These are phyloP conservation scores for Drosophila setosimentum DNA, from an alignment of 2,888 invertebrate species.

Conservation along the genomic window DNA sequence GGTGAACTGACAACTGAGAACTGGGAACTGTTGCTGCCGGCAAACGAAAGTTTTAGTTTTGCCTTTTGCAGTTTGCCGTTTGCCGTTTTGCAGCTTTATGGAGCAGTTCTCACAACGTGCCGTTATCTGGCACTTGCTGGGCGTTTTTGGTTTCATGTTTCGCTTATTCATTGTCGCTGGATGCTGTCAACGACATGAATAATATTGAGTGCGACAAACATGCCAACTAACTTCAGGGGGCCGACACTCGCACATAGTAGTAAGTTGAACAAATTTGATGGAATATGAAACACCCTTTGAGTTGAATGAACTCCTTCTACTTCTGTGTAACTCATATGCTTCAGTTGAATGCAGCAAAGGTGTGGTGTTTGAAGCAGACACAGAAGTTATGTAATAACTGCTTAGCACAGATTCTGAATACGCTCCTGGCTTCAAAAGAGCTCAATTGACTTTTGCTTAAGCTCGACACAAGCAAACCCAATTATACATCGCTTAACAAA, in stretches of 20 bases:
- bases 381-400: not conserved
- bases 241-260: not conserved
- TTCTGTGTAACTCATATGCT: not conserved
- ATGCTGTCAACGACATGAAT: constrained; percentile 72
- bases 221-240: constrained; percentile 12
- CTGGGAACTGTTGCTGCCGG: constrained; percentile 22
- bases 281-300: constrained; percentile 13
- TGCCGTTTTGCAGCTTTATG: constrained; percentile 40
- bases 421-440: not conserved
- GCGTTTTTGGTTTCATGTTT: constrained; percentile 67
- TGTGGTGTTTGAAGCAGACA: not conserved
- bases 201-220: constrained; percentile 52
- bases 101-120: constrained; percentile 65
- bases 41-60: constrained; percentile 46
- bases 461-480: not conserved
- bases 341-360: not conserved
- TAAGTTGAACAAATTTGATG: constrained; percentile 16
- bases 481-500: not conserved
- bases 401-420: too few relatives aligned
- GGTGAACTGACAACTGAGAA: constrained; percentile 1
- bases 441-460: not conserved
- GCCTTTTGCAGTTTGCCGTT: constrained; percentile 16
- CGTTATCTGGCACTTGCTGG: constrained; percentile 72
- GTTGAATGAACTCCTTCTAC: constrained; percentile 14
- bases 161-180: constrained; percentile 62